Percentiles rank a stretch among this genome's conserved stretches.
These are phyloP conservation scores for Diabrotica balteata DNA, from an alignment of 2,888 invertebrate species.

Conservation along the genomic window DNA sequence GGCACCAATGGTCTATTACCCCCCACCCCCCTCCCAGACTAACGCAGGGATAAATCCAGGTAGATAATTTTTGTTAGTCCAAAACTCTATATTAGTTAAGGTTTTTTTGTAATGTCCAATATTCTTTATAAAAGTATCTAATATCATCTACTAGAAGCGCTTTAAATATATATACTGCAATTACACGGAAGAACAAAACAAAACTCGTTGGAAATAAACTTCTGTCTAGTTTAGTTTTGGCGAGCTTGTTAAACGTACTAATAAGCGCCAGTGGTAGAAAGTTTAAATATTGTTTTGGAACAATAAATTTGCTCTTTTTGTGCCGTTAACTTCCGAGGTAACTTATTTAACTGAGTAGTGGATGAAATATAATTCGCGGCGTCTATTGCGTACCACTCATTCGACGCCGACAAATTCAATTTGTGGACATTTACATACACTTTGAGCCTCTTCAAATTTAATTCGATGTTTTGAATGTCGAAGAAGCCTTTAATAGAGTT, in stretches of 20 bases:
- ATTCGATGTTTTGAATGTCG: constrained; percentile 24
- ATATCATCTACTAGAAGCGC: no score
- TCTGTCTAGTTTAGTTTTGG: not conserved
- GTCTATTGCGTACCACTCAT: constrained; percentile 29
- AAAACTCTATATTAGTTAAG: no score
- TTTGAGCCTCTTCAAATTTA: constrained; percentile 23
- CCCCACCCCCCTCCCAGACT: no score
- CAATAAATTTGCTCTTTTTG: constrained; percentile 31
- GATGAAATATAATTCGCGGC: constrained; percentile 32
- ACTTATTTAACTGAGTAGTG: constrained; percentile 32
- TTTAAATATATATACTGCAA: no score
- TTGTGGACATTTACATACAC: constrained; percentile 28
- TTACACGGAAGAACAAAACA: no score
- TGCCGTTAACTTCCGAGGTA: constrained; percentile 26
- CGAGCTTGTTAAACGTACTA: constrained; percentile 8
- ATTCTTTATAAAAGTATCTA: no score
- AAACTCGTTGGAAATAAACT: no score
- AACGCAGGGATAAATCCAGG: no score
- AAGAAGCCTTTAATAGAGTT: constrained; percentile 18
- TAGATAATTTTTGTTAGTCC: no score
- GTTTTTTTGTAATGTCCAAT: no score
- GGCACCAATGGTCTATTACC: no score
- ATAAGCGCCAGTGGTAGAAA: constrained; percentile 21
- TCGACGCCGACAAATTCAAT: constrained; percentile 29
- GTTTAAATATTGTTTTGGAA: constrained; percentile 33